Conservation (phyloP, 2,888 invertebrate genomes). For the Cephus pulcher region DNA sequence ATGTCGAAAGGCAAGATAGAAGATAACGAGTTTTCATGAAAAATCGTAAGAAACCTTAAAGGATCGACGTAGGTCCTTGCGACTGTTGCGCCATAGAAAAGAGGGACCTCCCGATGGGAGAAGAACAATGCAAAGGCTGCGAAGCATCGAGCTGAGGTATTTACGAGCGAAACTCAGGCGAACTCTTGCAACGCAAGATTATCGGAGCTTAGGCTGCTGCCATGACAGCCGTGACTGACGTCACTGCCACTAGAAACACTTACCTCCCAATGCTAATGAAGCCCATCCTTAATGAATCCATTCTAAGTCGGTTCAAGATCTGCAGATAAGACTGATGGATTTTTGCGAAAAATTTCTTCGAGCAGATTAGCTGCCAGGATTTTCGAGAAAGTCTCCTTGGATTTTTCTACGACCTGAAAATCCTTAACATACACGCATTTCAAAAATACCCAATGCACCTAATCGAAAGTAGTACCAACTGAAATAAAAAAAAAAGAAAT, state of each 20-base stretch:
- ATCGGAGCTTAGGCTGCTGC: conserved; percentile 28
- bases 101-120: conserved; percentile 21
- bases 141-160: conserved; percentile 21
- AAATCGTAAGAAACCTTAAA: too few relatives aligned
- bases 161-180: conserved; percentile 17
- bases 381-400: not conserved
- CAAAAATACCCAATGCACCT: too few relatives aligned
- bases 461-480: too few relatives aligned
- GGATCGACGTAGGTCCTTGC: too few relatives aligned
- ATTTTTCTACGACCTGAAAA: too few relatives aligned
- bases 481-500: too few relatives aligned
- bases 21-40: too few relatives aligned
- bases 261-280: conserved; percentile 55
- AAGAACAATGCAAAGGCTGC: conserved; percentile 28
- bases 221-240: too few relatives aligned
- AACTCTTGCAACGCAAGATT: conserved; percentile 32
- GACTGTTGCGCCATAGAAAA: too few relatives aligned
- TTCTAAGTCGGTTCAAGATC: conserved; percentile 41
- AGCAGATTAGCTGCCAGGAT: not conserved
- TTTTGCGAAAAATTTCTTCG: conserved; percentile 11
- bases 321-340: conserved; percentile 31
- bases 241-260: conserved; percentile 13
- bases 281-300: conserved; percentile 59
- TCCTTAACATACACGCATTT: fast-evolving
- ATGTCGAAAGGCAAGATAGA: too few relatives aligned